phyloP scores from a whole-genome alignment of 1,140 invertebrate genomes.

The Homalodisca vitripennis region DNA sequence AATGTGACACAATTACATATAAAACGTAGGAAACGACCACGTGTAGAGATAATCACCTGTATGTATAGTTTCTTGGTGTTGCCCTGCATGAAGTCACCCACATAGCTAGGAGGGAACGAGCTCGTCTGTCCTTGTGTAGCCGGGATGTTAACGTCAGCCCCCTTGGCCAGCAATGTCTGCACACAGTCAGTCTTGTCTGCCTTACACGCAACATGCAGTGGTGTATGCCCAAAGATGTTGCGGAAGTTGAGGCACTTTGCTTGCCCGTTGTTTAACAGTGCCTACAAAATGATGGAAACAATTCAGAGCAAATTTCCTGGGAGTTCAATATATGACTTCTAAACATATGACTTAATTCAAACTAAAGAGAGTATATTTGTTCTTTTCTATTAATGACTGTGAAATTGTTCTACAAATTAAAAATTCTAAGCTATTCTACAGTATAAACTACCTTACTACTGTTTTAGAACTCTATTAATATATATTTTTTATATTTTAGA shows the following conservation, averaged over 20 bases:
- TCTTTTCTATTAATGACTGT: not conserved
- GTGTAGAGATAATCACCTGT: no score
- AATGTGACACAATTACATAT: no score
- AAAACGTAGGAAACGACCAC: no score
- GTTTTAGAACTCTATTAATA: no score
- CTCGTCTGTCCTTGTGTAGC: slow-evolving; percentile 47
- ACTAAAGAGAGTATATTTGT: not conserved
- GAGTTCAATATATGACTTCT: not conserved
- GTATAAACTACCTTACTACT: no score
- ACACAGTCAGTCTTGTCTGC: slow-evolving; percentile 85
- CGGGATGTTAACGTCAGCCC: slow-evolving; percentile 80
- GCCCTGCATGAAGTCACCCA: slow-evolving; percentile 62
- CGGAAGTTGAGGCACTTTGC: slow-evolving; percentile 60
- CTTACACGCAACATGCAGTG: slow-evolving; percentile 81
- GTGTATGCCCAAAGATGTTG: slow-evolving; percentile 80
- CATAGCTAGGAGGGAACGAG: slow-evolving; percentile 55
- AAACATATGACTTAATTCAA: not conserved
- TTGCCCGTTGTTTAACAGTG: not conserved
- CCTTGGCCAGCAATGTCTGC: slow-evolving; percentile 74
- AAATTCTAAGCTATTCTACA: no score
- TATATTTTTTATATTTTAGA: no score
- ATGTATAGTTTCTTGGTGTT: slow-evolving; percentile 64
- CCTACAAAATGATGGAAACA: slow-evolving; percentile 17
- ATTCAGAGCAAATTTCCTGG: no score
- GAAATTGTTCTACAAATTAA: no score